Evolutionary conservation across 1,140 invertebrate species (phyloP).

Genomic region (Phymastichus coffea): DNA sequence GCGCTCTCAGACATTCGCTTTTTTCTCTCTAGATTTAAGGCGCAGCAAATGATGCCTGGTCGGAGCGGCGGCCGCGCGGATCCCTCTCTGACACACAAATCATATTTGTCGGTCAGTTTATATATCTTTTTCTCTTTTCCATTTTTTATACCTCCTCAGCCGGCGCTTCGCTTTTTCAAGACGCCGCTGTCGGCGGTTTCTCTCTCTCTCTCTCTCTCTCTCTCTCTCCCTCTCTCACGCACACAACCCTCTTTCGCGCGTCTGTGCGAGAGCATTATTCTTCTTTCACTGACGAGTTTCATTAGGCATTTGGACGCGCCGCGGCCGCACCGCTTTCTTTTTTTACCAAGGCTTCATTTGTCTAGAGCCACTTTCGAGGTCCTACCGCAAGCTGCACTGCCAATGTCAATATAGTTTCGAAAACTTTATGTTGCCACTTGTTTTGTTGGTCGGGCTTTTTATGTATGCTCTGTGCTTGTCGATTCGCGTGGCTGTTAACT

Average conservation of each 20-base stretch:
- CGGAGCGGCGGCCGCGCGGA: too few species aligned
- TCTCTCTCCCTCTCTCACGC: neutral
- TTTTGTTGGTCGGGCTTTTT: too few species aligned
- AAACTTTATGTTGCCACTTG: too few species aligned
- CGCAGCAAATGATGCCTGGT: constrained; percentile 1
- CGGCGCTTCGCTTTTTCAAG: neutral
- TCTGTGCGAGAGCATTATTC: constrained; percentile 10
- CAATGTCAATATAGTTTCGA: too few species aligned
- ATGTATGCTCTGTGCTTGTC: too few species aligned
- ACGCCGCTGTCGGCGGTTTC: neutral
- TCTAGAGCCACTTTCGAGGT: neutral
- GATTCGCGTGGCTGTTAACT: too few species aligned
- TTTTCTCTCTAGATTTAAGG: neutral
- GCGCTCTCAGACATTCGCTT: neutral
- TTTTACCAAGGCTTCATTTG: too few species aligned
- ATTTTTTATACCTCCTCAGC: neutral
- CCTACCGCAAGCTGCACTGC: too few species aligned
- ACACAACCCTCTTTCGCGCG: too few species aligned
- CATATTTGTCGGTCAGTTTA: constrained; percentile 23
- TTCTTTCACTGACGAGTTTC: constrained; percentile 12
- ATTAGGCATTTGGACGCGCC: neutral
- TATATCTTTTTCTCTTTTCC: neutral
- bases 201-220: neutral
- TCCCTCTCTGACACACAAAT: constrained; percentile 41
- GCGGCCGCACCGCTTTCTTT: neutral